These are phyloP conservation scores for Hemichromis elongatus DNA, from an alignment of 2,113 vertebrate genomes.

Conservation along the genomic window DNA sequence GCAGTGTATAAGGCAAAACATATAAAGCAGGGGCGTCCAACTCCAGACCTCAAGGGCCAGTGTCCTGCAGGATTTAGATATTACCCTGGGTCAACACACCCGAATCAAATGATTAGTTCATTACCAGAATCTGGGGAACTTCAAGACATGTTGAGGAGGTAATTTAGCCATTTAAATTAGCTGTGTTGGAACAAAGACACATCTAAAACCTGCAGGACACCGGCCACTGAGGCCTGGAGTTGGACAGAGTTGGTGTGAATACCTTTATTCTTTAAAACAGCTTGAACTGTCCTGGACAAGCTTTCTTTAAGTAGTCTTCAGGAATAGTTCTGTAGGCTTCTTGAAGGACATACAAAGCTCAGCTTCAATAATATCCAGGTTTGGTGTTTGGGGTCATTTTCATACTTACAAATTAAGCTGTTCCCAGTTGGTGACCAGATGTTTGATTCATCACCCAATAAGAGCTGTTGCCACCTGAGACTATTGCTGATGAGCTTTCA, in stretches of 20 bases:
- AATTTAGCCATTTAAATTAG: no score
- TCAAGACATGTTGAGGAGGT: no score
- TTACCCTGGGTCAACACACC: no score
- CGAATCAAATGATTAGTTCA: no score
- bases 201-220: no score
- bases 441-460: not conserved
- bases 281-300: not conserved
- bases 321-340: not conserved
- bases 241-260: not conserved
- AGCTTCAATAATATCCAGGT: not conserved
- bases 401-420: not conserved
- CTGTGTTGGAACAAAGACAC: no score
- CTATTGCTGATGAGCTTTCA: not conserved
- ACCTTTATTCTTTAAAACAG: not conserved
- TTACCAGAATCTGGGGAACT: no score
- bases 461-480: not conserved
- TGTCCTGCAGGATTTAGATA: no score
- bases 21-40: not conserved
- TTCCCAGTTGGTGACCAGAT: not conserved
- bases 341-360: not conserved
- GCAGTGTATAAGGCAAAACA: not conserved
- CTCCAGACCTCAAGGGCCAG: no score
- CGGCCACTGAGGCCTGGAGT: no score
- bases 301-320: not conserved
- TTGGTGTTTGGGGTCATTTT: not conserved